phyloP scores from a whole-genome alignment of 2,888 invertebrate species.

The Scaptomyza cyrtandrae region DNA sequence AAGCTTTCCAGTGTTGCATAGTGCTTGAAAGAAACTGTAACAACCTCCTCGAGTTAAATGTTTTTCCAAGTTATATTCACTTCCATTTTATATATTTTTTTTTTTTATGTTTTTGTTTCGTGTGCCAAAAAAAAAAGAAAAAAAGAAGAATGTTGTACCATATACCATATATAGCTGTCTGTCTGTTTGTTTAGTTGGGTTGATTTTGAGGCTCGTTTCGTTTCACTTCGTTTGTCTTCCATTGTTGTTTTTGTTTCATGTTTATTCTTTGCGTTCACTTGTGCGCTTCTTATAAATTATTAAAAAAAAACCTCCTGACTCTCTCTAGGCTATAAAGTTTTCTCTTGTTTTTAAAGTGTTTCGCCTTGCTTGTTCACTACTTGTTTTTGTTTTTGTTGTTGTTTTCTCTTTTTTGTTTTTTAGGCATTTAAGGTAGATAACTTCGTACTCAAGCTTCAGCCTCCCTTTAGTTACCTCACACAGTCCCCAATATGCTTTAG shows the following conservation, averaged over 20 bases:
- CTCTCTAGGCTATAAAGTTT: constrained; percentile 59
- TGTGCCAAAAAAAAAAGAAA: neutral
- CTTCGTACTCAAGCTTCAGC: neutral
- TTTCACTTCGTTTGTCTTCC: constrained; percentile 12
- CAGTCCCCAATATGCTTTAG: neutral
- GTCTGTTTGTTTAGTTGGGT: constrained; percentile 41
- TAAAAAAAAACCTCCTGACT: constrained; percentile 67
- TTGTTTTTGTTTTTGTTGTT: too few relatives aligned
- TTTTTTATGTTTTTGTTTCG: constrained; percentile 37
- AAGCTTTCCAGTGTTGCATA: constrained; percentile 8
- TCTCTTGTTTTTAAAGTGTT: constrained; percentile 30
- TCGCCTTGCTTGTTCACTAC: neutral
- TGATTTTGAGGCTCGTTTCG: constrained; percentile 61
- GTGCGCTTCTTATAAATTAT: constrained; percentile 67
- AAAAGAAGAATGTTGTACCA: neutral
- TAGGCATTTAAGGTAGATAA: constrained; percentile 12
- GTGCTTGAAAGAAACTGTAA: neutral
- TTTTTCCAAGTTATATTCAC: constrained; percentile 38
- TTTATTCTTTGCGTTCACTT: constrained; percentile 21
- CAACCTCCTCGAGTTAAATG: constrained; percentile 17
- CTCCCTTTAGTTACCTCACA: neutral
- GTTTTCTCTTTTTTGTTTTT: neutral
- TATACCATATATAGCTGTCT: constrained; percentile 4
- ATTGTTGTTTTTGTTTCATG: constrained; percentile 44
- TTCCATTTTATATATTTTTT: constrained; percentile 35